A percentile compares a stretch with the other conserved stretches of the same genome.
phyloP scores from a whole-genome alignment of 2,888 invertebrate genomes.

The Chelonus formosanus region DNA sequence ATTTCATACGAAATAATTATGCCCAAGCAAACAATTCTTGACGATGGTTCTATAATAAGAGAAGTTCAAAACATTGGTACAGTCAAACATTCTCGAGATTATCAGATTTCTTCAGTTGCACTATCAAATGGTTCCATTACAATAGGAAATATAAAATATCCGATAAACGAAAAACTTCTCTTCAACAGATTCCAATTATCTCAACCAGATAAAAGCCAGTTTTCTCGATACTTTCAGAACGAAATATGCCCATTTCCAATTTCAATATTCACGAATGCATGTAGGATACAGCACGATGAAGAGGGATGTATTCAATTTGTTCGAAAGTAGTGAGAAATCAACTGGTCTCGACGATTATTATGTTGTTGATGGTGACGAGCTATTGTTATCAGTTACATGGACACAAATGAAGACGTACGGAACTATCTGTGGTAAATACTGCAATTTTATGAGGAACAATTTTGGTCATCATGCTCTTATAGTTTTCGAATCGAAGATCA shows the following conservation, averaged over 20 bases:
- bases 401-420: background rate
- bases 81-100: constrained; percentile 1
- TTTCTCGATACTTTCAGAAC: constrained; percentile 3
- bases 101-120: background rate
- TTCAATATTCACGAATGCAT: background rate
- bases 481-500: no score
- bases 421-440: background rate
- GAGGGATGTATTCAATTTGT: background rate
- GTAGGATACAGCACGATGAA: background rate
- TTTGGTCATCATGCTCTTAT: background rate
- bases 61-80: no score
- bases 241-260: no score
- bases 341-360: no score
- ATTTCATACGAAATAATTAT: background rate
- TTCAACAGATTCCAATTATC: constrained; percentile 4
- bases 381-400: background rate
- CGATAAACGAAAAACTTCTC: constrained; percentile 13
- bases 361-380: background rate
- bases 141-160: constrained; percentile 12
- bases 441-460: background rate
- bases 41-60: background rate
- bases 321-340: background rate
- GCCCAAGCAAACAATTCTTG: no score
- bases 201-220: background rate
- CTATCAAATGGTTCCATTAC: constrained; percentile 4